A percentile compares a stretch with the other conserved stretches of the same genome.
Conservation (phyloP, 2,797 vertebrate species). For the Phataginus tricuspis region DNA sequence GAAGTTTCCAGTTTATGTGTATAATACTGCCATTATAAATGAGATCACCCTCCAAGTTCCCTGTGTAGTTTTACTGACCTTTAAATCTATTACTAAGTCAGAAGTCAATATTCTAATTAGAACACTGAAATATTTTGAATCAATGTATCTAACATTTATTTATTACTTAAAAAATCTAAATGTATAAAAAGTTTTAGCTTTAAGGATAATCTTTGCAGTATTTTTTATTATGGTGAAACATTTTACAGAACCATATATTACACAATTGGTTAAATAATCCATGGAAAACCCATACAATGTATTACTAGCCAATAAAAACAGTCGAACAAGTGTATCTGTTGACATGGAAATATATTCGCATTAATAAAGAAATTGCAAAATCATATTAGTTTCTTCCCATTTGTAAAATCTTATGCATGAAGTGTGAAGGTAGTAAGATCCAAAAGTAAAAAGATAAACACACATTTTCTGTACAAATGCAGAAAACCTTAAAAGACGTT, state of each 20-base stretch:
- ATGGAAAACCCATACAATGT: neutral
- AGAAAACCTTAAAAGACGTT: neutral
- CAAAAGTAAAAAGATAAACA: constrained; percentile 20
- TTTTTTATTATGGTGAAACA: constrained; percentile 47
- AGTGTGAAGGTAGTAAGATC: neutral
- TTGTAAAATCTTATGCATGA: neutral
- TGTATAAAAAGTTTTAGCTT: neutral
- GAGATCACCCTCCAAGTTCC: neutral
- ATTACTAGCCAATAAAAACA: neutral
- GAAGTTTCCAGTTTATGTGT: neutral
- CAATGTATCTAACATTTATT: neutral
- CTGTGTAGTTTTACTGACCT: neutral
- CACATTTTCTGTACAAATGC: neutral
- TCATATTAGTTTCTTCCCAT: neutral
- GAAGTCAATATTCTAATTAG: constrained; percentile 23
- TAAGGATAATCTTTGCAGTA: neutral
- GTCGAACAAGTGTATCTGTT: neutral
- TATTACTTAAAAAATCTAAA: constrained; percentile 9
- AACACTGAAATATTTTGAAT: constrained; percentile 3
- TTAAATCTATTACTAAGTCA: neutral
- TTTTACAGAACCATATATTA: neutral
- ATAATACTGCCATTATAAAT: neutral
- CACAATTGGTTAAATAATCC: neutral
- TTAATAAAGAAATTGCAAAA: constrained; percentile 20
- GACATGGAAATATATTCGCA: constrained; percentile 8